Evolutionary conservation across 2,113 vertebrate genomes (phyloP), one percentile per base, ranked within the genome.

Genomic region (Spea multiplicata): DNA sequence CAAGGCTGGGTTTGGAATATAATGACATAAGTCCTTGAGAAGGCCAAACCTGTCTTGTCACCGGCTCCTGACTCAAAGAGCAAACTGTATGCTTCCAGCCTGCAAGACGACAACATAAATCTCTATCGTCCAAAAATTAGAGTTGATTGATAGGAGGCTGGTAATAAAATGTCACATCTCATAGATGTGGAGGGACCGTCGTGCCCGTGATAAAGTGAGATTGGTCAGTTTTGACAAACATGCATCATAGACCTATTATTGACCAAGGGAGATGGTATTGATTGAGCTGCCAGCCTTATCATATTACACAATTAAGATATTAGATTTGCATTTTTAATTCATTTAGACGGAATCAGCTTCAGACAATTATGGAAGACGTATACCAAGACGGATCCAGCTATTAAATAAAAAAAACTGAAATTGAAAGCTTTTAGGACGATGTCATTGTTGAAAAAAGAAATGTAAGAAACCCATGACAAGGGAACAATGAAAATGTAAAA

Each of bases 261-360:
- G 91, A 91, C 90, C 78, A 87, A 74, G 82, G 87, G 83, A 89
- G 76, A 83, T 66, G 66, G 81, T 91, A 96, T 96, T 83, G 94
- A 96, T 94, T 84, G 81, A 76, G 81, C 93, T 91, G 93, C 90
- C 93, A 91, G 81, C 82, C 83, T 92, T 79, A 94, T 95, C 89
- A 83, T 91, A 92, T 95, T 94, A 94, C 83, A 78, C 88, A 89
- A 92, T 93, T 88, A 92, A 86, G 88, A 86, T 92, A 95, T 95
- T 93, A 93, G 92, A 94, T 95, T 95, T 94, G 88, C 92, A 95
- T 94, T 93, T 95, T 95, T 95, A 95, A 95, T 95, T 93, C 92
- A 87, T 91, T 92, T 92, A 93, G 88, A 83, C 90, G 88, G 90
- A 87, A 93, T 92, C 86, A 88, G 86, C 84, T 83, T 80, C 3